Percentiles rank a stretch among this genome's conserved stretches.
These are phyloP conservation scores for Tortricodes alternella DNA, from an alignment of 2,888 invertebrate genomes.

Conservation along the genomic window DNA sequence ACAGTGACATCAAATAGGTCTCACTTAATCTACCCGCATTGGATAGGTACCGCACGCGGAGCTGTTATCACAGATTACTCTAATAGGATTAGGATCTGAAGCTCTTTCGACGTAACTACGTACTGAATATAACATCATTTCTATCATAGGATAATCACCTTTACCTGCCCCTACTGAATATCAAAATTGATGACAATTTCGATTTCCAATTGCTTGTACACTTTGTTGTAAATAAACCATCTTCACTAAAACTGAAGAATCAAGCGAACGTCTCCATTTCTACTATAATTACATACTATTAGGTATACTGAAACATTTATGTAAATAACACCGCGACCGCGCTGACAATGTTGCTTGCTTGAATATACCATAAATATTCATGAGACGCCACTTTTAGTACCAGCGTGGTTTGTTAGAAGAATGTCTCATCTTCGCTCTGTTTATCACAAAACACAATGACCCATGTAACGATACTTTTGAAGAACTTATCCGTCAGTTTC, in stretches of 20 bases:
- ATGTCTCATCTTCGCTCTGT: constrained; percentile 22
- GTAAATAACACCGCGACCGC: constrained; percentile 20
- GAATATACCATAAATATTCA: constrained; percentile 30
- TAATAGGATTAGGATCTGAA: not conserved
- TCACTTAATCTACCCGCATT: constrained; percentile 12
- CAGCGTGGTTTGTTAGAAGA: constrained; percentile 27
- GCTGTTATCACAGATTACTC: not conserved
- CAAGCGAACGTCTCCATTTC: not conserved
- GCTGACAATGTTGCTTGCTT: constrained; percentile 27
- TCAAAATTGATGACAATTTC: too few relatives aligned
- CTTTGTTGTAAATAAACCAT: too few relatives aligned
- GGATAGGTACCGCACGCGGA: too few relatives aligned
- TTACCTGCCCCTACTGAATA: too few relatives aligned
- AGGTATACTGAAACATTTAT: constrained; percentile 17
- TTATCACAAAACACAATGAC: constrained; percentile 22
- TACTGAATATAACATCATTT: too few relatives aligned
- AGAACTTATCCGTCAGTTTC: constrained; percentile 6
- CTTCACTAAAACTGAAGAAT: too few relatives aligned
- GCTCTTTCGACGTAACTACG: not conserved
- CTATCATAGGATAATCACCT: too few relatives aligned
- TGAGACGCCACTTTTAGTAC: constrained; percentile 22
- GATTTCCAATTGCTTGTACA: too few relatives aligned
- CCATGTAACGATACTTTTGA: constrained; percentile 1
- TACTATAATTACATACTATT: not conserved
- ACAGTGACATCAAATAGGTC: constrained; percentile 6